Evolutionary conservation across 2,888 invertebrate species (phyloP).

Genomic region (Diloba caeruleocephala): DNA sequence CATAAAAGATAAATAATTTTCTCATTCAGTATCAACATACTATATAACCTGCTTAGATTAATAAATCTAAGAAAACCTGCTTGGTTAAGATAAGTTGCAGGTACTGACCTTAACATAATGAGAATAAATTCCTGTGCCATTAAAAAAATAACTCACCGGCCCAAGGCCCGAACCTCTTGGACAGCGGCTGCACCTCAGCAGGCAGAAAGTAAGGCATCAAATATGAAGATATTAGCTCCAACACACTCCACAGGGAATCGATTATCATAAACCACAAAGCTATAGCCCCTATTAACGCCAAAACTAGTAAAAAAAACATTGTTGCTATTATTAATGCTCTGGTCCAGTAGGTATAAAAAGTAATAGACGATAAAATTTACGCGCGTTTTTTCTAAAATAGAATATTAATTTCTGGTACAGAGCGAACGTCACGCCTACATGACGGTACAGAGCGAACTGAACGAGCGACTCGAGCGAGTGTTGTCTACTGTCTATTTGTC

Average conservation of each 20-base stretch:
- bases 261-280: conserved; percentile 83
- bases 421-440: conserved; percentile 50
- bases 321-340: conserved; percentile 33
- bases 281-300: conserved; percentile 87
- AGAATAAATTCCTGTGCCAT: neutral
- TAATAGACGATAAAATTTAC: conserved; percentile 7
- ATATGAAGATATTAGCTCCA: conserved; percentile 89
- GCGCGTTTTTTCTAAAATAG: conserved; percentile 38
- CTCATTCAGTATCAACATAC: too few species aligned
- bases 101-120: conserved; percentile 14
- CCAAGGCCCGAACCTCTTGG: conserved; percentile 94
- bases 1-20: too few species aligned
- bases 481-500: conserved; percentile 17
- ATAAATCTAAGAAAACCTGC: too few species aligned
- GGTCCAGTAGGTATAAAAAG: conserved; percentile 7
- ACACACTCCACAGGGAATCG: conserved; percentile 90
- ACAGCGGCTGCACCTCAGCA: conserved; percentile 88
- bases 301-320: conserved; percentile 60
- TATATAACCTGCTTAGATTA: too few species aligned
- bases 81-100: neutral
- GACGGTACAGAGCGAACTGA: conserved; percentile 60
- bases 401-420: conserved; percentile 30
- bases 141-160: conserved; percentile 92
- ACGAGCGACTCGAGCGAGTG: conserved; percentile 32
- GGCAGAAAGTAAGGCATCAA: conserved; percentile 92